A percentile compares a stretch with the other conserved stretches of the same genome.
phyloP scores from a whole-genome alignment of 2,797 vertebrate species.

The Myotis pilosus region DNA sequence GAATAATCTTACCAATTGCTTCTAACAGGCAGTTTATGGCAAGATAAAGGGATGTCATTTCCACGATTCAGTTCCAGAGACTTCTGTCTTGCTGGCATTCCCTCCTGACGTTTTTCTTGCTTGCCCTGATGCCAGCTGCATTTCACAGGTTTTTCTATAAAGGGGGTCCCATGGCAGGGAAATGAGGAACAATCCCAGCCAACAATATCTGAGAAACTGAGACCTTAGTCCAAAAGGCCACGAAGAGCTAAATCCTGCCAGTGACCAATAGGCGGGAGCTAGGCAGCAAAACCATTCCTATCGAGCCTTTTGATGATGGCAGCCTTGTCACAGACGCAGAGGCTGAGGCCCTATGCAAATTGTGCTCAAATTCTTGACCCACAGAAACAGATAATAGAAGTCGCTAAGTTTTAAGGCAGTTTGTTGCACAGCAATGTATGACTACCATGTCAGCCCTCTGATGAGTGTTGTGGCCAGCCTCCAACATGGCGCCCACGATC shows the following conservation, averaged over 20 bases:
- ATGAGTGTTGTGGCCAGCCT: background rate
- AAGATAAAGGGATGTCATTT: background rate
- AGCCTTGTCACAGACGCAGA: background rate
- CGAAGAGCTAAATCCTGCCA: background rate
- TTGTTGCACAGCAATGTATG: background rate
- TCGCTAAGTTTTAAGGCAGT: background rate
- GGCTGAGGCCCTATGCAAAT: background rate
- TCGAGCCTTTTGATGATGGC: background rate
- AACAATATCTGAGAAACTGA: background rate
- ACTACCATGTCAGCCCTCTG: background rate
- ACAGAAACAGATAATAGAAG: background rate
- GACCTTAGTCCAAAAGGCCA: background rate
- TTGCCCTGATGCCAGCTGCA: background rate
- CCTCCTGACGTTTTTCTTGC: background rate
- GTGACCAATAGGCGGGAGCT: background rate
- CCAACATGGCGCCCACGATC: background rate
- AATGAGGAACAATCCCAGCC: background rate
- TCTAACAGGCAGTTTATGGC: background rate
- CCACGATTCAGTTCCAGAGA: background rate
- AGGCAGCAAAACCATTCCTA: background rate
- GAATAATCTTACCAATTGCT: background rate
- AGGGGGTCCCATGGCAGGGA: background rate
- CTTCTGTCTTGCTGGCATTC: background rate
- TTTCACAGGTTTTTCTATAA: background rate
- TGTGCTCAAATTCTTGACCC: background rate